Conservation (phyloP, 2,888 invertebrate species). For the Ischnura elegans region DNA sequence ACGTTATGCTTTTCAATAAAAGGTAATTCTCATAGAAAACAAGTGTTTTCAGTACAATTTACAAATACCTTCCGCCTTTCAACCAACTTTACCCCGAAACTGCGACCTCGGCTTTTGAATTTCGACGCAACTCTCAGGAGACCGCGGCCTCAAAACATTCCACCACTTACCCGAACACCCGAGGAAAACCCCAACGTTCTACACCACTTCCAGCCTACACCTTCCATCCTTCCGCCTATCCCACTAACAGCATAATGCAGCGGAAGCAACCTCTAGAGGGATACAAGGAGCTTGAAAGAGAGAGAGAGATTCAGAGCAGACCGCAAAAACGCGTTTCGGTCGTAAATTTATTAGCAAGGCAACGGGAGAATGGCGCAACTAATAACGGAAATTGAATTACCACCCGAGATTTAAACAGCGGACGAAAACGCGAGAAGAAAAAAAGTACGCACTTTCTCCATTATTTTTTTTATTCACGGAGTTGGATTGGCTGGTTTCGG, state of each 20-base stretch:
- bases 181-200: background rate
- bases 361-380: conserved; percentile 58
- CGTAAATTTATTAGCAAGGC: conserved; percentile 61
- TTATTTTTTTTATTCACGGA: background rate
- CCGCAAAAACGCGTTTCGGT: conserved; percentile 42
- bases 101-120: background rate
- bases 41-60: background rate
- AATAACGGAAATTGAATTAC: conserved; percentile 66
- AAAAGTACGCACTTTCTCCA: conserved; percentile 35
- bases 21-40: too few species aligned
- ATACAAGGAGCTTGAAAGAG: background rate
- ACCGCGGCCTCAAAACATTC: conserved; percentile 30
- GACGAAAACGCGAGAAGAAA: conserved; percentile 39
- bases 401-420: conserved; percentile 50
- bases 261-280: conserved; percentile 40
- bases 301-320: background rate
- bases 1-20: too few species aligned
- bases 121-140: background rate
- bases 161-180: conserved; percentile 1
- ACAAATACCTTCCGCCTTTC: background rate
- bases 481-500: background rate
- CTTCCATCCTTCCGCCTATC: conserved; percentile 4
- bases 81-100: background rate
- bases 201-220: background rate
- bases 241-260: conserved; percentile 49